Base-by-base conservation (phyloP, 2,113 vertebrate genomes). In the Rhinolophus ferrumequinum region DNA sequence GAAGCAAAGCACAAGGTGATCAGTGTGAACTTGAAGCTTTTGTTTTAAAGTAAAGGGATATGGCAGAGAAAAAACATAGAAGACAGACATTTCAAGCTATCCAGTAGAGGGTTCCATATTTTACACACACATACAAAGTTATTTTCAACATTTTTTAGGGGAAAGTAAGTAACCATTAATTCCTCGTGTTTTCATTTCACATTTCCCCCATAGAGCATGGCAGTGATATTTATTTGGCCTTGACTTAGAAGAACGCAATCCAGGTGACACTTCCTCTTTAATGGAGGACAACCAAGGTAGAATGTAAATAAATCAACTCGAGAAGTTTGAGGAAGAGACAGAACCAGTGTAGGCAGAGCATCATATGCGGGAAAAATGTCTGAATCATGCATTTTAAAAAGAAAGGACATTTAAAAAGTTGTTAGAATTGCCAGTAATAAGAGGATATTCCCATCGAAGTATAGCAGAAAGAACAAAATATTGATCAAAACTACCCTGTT, bases 221-320 rank as follows among this genome's bases (percentile, higher is more conserved):
- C 92, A 69, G 91, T 90, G 90, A 47, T 93, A 89, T 77, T 97
- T 97, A 97, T 93, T 93, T 91, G n/a, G 26, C 84, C 96, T 94
- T 97, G 96, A 97, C 95, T 94, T 92, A 94, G 41, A 95, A 88
- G 54, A 89, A 97, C 94, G 85, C 83, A 60, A 44, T 90, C 47
- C 82, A 84, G 92, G 54, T 92, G 85, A 58, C 38, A 97, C 73
- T 67, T 97, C 82, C 97, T 98, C 93, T 96, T 70, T 72, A 41
- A 18, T 47, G 83, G 88, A 93, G 22, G 58, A 87, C 33, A 80
- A 87, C 70, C 86, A 97, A 93, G 38, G 19, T n/a, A 88, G 41
- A 94, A 70, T 97, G 96, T 88, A 96, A 91, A 97, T 96, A 97
- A 95, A 96, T 73, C 47, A 87, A 90, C 76, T 79, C 81, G 72